Conservation (phyloP, 2,797 vertebrate genomes). For the Tenualosa ilisha region DNA sequence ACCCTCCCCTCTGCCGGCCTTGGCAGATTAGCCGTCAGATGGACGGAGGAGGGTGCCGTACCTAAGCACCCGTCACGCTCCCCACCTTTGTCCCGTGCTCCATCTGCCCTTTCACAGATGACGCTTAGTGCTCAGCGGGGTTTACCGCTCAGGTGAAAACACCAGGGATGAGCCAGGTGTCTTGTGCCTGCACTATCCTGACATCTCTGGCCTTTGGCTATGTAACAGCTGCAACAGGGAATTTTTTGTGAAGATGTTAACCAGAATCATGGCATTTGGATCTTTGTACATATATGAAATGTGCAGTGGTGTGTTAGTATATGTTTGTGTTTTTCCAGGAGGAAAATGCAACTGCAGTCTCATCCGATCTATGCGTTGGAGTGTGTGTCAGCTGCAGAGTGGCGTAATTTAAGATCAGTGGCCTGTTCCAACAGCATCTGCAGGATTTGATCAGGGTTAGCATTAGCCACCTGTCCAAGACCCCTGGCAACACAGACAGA, state of each 20-base stretch:
- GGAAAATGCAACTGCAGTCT: conserved; percentile 53
- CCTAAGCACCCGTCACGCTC: neutral
- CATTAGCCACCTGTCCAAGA: neutral
- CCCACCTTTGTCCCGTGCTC: neutral
- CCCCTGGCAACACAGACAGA: neutral
- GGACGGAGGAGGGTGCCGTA: neutral
- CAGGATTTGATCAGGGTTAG: conserved; percentile 26
- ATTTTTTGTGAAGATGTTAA: neutral
- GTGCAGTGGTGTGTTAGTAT: neutral
- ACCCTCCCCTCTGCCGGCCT: neutral
- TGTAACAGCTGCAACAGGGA: neutral
- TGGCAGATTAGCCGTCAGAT: conserved; percentile 38
- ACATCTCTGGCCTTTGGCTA: neutral
- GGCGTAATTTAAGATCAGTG: conserved; percentile 60
- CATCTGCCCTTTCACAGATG: neutral
- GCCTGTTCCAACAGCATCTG: conserved; percentile 12
- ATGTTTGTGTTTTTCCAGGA: conserved; percentile 34
- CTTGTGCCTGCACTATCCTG: neutral
- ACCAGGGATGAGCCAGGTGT: neutral
- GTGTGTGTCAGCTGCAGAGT: conserved; percentile 51
- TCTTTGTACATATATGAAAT: neutral
- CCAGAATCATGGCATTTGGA: too few relatives aligned
- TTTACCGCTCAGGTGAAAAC: neutral
- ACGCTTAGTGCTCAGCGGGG: neutral
- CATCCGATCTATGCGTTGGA: conserved; percentile 54